Conservation (phyloP, 2,888 invertebrate species). For the Papilio demoleus region DNA sequence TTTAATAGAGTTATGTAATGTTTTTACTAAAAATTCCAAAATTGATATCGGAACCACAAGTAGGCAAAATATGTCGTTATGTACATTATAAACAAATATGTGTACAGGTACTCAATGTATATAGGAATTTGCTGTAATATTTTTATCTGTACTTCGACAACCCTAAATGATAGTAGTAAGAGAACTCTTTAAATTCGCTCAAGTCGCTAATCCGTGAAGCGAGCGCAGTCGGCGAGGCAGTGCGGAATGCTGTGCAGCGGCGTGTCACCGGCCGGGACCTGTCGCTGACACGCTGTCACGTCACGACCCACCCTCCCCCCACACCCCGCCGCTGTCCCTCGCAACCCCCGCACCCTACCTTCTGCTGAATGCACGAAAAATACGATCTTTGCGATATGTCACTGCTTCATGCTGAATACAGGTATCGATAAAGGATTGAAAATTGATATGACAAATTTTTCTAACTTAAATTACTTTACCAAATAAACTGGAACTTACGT, state of each 20-base stretch:
- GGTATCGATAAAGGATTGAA: neutral
- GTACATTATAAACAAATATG: too few relatives aligned
- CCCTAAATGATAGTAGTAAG: neutral
- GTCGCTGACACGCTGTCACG: conserved; percentile 62
- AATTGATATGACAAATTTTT: neutral
- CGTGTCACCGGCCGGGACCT: conserved; percentile 48
- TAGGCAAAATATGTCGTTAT: too few relatives aligned
- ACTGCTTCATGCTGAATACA: neutral
- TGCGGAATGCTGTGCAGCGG: conserved; percentile 38
- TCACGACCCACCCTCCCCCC: conserved; percentile 48
- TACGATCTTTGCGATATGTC: conserved; percentile 21
- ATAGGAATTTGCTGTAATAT: too few relatives aligned
- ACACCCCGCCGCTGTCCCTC: conserved; percentile 11
- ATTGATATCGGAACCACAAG: too few relatives aligned
- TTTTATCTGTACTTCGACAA: neutral
- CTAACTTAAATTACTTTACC: neutral
- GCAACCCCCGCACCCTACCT: neutral
- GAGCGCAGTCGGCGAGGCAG: conserved; percentile 16
- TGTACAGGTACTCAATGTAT: too few relatives aligned
- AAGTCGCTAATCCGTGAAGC: conserved; percentile 11
- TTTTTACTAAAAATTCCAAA: neutral
- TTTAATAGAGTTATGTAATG: neutral
- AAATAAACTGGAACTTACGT: too few relatives aligned
- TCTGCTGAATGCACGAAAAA: conserved; percentile 18
- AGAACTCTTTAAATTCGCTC: neutral